These are phyloP conservation scores for Axis porcinus DNA, from an alignment of 2,113 vertebrate genomes.

Conservation along the genomic window DNA sequence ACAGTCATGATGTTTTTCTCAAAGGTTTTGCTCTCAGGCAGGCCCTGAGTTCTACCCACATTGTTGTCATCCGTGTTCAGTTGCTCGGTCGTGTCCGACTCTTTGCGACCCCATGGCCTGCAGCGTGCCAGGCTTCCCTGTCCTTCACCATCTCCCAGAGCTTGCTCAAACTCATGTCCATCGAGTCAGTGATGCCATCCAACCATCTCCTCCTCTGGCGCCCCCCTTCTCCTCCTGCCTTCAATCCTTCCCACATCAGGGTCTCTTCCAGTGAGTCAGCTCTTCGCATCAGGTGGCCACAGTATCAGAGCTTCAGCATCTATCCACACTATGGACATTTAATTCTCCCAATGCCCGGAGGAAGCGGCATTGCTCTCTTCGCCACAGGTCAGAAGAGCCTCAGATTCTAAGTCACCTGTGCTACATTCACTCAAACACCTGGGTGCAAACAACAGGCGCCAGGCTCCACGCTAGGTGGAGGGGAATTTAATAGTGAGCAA, in stretches of 20 bases:
- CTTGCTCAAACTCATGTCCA: not conserved
- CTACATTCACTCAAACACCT: not conserved
- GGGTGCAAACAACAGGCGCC: not conserved
- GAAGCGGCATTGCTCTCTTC: not conserved
- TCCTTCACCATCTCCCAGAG: not conserved
- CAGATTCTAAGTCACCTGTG: not conserved
- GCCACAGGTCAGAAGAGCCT: not conserved
- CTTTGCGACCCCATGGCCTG: not conserved
- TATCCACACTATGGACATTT: too few species aligned
- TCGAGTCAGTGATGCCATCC: not conserved
- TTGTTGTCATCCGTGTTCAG: not conserved
- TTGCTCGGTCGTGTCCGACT: accelerated
- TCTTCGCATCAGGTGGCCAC: accelerated
- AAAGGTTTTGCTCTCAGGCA: not conserved
- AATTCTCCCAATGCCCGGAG: not conserved
- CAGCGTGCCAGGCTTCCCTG: not conserved
- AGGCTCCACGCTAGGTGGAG: not conserved
- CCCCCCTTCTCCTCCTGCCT: not conserved
- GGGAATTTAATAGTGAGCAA: not conserved
- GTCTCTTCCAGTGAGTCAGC: not conserved
- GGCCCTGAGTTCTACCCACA: not conserved
- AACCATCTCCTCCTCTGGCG: not conserved
- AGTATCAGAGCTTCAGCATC: not conserved
- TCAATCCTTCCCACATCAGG: not conserved
- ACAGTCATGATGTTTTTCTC: not conserved